Evolutionary conservation across 2,113 vertebrate species (phyloP).

Genomic region (Myrmophylax atrothorax): DNA sequence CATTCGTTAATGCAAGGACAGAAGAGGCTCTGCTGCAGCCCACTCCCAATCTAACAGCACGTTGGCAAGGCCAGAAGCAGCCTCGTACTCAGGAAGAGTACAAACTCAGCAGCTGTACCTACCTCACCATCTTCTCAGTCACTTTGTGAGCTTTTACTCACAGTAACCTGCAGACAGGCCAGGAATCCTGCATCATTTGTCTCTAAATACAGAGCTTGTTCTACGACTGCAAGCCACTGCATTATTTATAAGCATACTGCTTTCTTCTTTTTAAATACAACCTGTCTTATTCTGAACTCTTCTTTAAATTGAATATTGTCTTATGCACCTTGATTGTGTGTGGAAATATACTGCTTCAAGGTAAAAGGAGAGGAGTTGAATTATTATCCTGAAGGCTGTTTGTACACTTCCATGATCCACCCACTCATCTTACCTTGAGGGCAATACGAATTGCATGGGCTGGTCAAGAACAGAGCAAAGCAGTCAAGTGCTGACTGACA

Average conservation of each 20-base stretch:
- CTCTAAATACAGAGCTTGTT: conserved; percentile 2
- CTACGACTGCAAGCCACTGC: not conserved
- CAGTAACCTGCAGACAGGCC: not conserved
- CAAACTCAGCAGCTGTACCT: not conserved
- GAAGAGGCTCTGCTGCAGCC: not conserved
- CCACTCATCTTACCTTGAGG: conserved; percentile 57
- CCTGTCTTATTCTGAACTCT: not conserved
- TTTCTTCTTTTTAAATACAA: conserved; percentile 50
- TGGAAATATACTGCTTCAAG: conserved; percentile 63
- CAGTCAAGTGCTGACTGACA: conserved; percentile 58
- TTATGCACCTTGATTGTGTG: conserved; percentile 21
- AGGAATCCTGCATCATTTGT: conserved; percentile 2
- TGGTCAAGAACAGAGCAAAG: conserved; percentile 65
- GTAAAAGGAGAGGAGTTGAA: conserved; percentile 53
- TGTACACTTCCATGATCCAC: conserved; percentile 53
- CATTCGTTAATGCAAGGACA: fast-evolving
- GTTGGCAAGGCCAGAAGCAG: not conserved
- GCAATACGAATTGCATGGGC: conserved; percentile 16
- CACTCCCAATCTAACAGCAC: not conserved
- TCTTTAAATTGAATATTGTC: conserved; percentile 49
- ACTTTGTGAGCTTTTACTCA: not conserved
- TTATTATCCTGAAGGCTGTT: conserved; percentile 54
- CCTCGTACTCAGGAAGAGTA: not conserved
- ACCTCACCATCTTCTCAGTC: not conserved
- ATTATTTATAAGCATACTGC: conserved; percentile 50